These are phyloP conservation scores for Prunella strophiata DNA, from an alignment of 2,797 vertebrate genomes.

Conservation along the genomic window DNA sequence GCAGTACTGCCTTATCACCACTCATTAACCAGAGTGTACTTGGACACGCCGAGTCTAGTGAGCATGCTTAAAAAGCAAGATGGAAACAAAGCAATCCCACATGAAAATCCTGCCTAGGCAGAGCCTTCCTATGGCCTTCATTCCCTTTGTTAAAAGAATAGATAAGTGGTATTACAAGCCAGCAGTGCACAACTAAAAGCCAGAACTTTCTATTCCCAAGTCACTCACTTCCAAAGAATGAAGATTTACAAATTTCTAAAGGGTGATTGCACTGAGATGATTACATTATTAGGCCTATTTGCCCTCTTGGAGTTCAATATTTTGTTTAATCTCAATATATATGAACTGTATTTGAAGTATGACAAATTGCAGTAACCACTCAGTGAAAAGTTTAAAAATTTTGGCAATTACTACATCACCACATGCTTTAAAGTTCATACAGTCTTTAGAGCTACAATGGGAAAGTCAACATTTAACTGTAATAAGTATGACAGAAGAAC, in stretches of 20 bases:
- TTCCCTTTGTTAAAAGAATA: background rate
- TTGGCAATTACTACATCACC: background rate
- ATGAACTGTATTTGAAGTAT: background rate
- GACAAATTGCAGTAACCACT: background rate
- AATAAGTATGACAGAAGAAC: background rate
- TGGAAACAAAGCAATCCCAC: background rate
- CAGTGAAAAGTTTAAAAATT: background rate
- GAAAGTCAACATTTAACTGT: background rate
- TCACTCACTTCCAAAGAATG: background rate
- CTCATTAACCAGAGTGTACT: background rate
- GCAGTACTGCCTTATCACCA: background rate
- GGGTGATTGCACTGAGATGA: background rate
- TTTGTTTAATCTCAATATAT: background rate
- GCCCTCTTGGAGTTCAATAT: background rate
- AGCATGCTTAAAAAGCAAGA: background rate
- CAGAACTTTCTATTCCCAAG: background rate
- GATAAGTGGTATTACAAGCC: background rate
- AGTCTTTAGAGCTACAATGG: background rate
- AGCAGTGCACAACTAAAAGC: background rate
- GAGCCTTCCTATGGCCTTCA: background rate
- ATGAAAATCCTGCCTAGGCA: background rate
- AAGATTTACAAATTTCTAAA: background rate
- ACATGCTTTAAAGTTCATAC: background rate
- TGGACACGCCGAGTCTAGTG: background rate
- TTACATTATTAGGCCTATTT: background rate